These are phyloP conservation scores for Macquaria ambigua DNA, from an alignment of 2,113 vertebrate species.

Conservation along the genomic window DNA sequence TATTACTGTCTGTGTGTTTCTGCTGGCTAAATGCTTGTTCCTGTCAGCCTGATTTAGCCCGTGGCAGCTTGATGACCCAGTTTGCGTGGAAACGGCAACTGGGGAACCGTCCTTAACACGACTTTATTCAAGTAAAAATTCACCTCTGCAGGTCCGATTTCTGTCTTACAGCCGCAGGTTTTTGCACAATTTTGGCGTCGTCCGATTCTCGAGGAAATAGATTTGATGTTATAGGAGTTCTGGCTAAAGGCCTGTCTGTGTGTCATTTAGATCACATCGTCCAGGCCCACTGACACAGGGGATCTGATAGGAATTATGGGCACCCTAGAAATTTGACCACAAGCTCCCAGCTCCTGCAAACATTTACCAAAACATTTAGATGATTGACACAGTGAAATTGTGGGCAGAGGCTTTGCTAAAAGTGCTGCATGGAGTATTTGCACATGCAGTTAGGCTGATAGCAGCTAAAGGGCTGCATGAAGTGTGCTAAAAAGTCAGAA, in stretches of 20 bases:
- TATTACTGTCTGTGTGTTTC: conserved; percentile 27
- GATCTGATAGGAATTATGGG: conserved; percentile 30
- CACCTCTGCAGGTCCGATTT: conserved; percentile 8
- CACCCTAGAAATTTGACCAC: conserved; percentile 29
- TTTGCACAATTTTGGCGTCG: conserved; percentile 19
- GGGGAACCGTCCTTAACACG: conserved; percentile 18
- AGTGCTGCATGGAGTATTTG: conserved; percentile 18
- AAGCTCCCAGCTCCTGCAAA: conserved; percentile 8
- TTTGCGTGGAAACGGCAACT: conserved; percentile 60
- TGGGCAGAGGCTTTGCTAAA: background rate
- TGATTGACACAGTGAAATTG: background rate
- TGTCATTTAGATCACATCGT: conserved; percentile 31
- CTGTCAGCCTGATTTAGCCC: conserved; percentile 57
- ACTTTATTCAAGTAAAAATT: conserved; percentile 37
- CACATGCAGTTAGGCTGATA: background rate
- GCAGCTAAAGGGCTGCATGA: background rate
- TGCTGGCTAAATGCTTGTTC: conserved; percentile 42
- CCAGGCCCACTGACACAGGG: conserved; percentile 58
- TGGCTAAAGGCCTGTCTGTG: conserved; percentile 60
- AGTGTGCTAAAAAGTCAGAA: conserved; percentile 2
- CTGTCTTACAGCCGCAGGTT: background rate
- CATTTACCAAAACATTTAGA: conserved; percentile 7
- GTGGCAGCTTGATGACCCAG: conserved; percentile 73
- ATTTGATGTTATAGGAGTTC: conserved; percentile 55
- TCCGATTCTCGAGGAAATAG: conserved; percentile 22